Percentiles rank a stretch among this genome's conserved stretches.
These are phyloP conservation scores for Catonia carolina DNA, from an alignment of 2,888 invertebrate species.

Conservation along the genomic window DNA sequence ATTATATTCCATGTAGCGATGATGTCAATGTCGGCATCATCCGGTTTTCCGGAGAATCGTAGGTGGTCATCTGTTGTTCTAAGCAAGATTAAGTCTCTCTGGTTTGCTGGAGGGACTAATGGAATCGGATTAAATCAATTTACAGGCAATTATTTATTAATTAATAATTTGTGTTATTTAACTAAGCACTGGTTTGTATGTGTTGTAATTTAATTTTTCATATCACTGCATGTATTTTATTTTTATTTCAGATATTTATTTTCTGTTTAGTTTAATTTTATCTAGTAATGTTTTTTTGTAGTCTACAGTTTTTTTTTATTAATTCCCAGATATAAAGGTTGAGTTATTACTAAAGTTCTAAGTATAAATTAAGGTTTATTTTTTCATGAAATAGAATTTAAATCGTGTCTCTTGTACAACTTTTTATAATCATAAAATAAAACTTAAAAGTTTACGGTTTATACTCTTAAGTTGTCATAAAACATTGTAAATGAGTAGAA, in stretches of 20 bases:
- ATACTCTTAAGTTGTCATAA: no score
- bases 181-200: slow-evolving; percentile 26
- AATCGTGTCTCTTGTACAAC: no score
- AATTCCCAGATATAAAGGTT: no score
- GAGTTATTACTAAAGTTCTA: no score
- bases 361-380: no score
- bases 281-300: slow-evolving; percentile 1
- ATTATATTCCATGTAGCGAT: slow-evolving; percentile 26
- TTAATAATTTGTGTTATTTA: slow-evolving; percentile 37
- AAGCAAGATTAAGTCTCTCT: slow-evolving; percentile 82
- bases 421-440: no score
- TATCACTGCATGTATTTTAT: background rate
- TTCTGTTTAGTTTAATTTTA: background rate
- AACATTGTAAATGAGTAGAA: no score
- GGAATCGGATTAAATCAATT: slow-evolving; percentile 67
- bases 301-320: background rate
- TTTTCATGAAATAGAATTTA: no score
- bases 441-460: no score
- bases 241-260: slow-evolving; percentile 7
- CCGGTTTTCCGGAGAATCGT: slow-evolving; percentile 48
- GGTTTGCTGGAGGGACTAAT: slow-evolving; percentile 48
- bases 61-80: slow-evolving; percentile 72
- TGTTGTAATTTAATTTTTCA: slow-evolving; percentile 13
- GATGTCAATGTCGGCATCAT: slow-evolving; percentile 42
- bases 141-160: no score